Percentiles rank a stretch among this genome's conserved stretches.
phyloP scores from a whole-genome alignment of 2,797 vertebrate genomes.

The Discoglossus pictus region DNA sequence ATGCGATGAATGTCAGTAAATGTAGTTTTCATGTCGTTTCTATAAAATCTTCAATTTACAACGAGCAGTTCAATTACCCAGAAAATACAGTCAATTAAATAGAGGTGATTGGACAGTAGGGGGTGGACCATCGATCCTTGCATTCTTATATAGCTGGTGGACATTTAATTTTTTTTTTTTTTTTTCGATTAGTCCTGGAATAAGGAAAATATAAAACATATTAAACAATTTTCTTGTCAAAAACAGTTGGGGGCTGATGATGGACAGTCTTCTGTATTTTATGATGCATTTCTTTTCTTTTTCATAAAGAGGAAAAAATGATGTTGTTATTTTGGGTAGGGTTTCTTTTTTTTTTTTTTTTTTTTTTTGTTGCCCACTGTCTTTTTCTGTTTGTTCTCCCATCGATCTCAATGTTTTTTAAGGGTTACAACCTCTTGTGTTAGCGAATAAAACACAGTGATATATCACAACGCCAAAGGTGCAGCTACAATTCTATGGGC shows the following conservation, averaged over 20 bases:
- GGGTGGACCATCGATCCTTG: conserved; percentile 99
- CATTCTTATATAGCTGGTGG: conserved; percentile 97
- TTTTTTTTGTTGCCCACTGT: conserved; percentile 89
- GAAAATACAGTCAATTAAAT: conserved; percentile 99
- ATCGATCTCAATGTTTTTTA: conserved; percentile 98
- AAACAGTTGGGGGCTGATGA: conserved; percentile 94
- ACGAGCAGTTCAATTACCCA: conserved; percentile 99
- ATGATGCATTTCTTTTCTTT: conserved; percentile 92
- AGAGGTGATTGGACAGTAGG: conserved; percentile 99
- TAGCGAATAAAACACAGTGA: conserved; percentile 96
- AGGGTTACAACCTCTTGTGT: conserved; percentile 92
- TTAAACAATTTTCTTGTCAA: conserved; percentile 99
- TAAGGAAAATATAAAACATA: conserved; percentile 99
- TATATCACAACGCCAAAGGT: conserved; percentile 94
- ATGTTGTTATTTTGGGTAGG: conserved; percentile 91
- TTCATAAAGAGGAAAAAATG: conserved; percentile 85
- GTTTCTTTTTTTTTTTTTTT: too few species aligned
- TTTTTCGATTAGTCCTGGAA: conserved; percentile 99
- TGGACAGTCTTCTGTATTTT: conserved; percentile 94
- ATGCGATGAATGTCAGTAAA: conserved; percentile 99
- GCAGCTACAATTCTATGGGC: conserved; percentile 96
- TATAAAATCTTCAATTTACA: conserved; percentile 99
- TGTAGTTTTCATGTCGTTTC: conserved; percentile 99
- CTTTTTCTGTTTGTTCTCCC: conserved; percentile 89
- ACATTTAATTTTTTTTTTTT: conserved; percentile 99